Percentiles rank a stretch among this genome's conserved stretches.
These are phyloP conservation scores for Hylaea fasciaria DNA, from an alignment of 2,888 invertebrate genomes.

Conservation along the genomic window DNA sequence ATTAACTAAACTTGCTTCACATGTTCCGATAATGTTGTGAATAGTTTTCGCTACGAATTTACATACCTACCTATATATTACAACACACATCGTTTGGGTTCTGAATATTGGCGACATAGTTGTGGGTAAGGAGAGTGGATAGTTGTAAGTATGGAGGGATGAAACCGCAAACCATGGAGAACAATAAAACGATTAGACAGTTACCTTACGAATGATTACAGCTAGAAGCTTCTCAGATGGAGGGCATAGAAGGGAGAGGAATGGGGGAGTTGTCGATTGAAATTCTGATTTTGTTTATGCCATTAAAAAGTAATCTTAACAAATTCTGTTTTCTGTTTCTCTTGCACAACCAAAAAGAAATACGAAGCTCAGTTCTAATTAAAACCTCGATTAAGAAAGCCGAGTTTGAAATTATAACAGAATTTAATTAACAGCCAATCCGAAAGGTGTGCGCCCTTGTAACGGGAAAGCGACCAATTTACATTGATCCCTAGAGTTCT, in stretches of 20 bases:
- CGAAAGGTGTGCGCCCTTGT: constrained; percentile 44
- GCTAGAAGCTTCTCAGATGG: too few relatives aligned
- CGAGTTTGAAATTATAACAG: constrained; percentile 51
- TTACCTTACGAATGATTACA: too few relatives aligned
- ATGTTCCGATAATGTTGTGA: background rate
- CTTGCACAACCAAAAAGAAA: constrained; percentile 6
- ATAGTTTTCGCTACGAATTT: constrained; percentile 3
- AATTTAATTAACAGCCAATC: constrained; percentile 60
- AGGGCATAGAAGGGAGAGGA: too few relatives aligned
- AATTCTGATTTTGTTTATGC: too few relatives aligned
- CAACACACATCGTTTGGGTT: background rate
- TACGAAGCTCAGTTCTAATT: constrained; percentile 28
- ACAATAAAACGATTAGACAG: too few relatives aligned
- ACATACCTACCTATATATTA: background rate
- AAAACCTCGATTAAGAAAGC: constrained; percentile 39
- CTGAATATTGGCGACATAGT: constrained; percentile 4
- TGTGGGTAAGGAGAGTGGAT: background rate
- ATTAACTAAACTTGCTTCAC: too few relatives aligned
- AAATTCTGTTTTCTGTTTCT: too few relatives aligned
- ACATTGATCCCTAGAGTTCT: constrained; percentile 38
- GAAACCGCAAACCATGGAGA: too few relatives aligned
- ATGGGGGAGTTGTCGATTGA: too few relatives aligned
- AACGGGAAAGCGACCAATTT: constrained; percentile 43
- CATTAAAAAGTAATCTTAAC: too few relatives aligned
- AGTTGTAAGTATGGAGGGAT: too few relatives aligned